Percentiles rank a stretch among this genome's conserved stretches.
These are phyloP conservation scores for Rattus norvegicus DNA, from an alignment of 2,113 vertebrate species.

Conservation along the genomic window GRCr8 NC_086019.1:75505501-75506000, in stretches of 20 bases:
- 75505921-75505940: neutral
- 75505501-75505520: neutral
- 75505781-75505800: neutral
- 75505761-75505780: neutral
- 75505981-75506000: too few relatives aligned
- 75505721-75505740: neutral
- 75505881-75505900: neutral
- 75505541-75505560: neutral
- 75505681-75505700: fast-evolving
- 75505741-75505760: neutral
- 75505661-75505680: neutral
- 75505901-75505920: neutral
- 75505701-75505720: neutral
- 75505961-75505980: too few relatives aligned
- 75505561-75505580: neutral
- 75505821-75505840: neutral
- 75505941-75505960: too few relatives aligned
- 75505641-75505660: neutral
- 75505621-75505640: neutral
- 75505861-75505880: neutral
- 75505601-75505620: neutral
- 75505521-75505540: neutral
- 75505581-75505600: neutral
- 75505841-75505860: neutral
- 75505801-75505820: neutral